phyloP scores from a whole-genome alignment of 2,113 vertebrate species.

The Mola mola region DNA sequence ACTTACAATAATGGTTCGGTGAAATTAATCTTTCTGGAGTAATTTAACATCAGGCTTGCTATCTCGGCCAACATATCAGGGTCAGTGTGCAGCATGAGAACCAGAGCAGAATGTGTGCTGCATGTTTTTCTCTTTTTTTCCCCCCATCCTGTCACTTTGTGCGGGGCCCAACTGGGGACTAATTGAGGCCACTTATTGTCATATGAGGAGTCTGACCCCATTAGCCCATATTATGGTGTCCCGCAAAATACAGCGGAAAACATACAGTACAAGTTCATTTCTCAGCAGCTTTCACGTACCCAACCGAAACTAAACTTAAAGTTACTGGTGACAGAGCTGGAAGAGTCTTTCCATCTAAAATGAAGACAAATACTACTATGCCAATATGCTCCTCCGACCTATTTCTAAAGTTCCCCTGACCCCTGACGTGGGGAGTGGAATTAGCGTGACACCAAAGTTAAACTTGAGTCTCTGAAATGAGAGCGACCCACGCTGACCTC shows the following conservation, averaged over 20 bases:
- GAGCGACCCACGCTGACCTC: constrained; percentile 34
- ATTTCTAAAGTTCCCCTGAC: constrained; percentile 2
- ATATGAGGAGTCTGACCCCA: constrained; percentile 26
- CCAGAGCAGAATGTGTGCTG: constrained; percentile 20
- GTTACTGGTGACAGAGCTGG: background rate
- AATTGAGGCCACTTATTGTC: constrained; percentile 58
- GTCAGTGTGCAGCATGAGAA: constrained; percentile 17
- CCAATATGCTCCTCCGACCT: constrained; percentile 11
- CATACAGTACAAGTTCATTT: constrained; percentile 12
- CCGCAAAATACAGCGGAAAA: constrained; percentile 7
- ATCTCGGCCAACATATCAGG: constrained; percentile 8
- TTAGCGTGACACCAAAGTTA: constrained; percentile 35
- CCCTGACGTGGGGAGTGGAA: constrained; percentile 33
- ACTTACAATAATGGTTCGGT: no score
- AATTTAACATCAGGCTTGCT: constrained; percentile 31
- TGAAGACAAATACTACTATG: constrained; percentile 2
- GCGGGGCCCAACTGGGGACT: constrained; percentile 31
- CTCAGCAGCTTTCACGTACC: constrained; percentile 3
- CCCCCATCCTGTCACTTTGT: constrained; percentile 32
- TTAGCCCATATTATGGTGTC: constrained; percentile 26
- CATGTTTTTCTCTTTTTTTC: constrained; percentile 3
- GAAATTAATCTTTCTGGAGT: constrained; percentile 16
- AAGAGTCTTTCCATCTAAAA: constrained; percentile 2
- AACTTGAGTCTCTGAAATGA: constrained; percentile 45
- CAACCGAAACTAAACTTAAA: constrained; percentile 11